Conservation (phyloP, 2,797 vertebrate species). For the Brachyalestes nurse region DNA sequence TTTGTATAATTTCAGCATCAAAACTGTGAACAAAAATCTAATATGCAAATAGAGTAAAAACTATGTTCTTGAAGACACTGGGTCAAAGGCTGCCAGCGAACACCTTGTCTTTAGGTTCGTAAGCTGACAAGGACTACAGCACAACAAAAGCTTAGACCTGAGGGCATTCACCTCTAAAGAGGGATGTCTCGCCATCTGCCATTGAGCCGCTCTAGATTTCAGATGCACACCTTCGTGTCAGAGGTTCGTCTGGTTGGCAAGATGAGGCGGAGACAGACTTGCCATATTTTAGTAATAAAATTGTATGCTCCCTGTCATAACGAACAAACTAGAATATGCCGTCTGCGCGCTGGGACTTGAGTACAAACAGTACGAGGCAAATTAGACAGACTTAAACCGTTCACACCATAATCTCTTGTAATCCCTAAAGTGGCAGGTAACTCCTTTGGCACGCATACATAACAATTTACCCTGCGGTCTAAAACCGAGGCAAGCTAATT, state of each 20-base stretch:
- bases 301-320: not conserved
- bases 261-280: not conserved
- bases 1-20: not conserved
- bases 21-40: not conserved
- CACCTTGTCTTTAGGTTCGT: slow-evolving; percentile 16
- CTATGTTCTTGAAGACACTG: slow-evolving; percentile 10
- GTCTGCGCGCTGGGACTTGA: slow-evolving; percentile 40
- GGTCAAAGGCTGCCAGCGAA: slow-evolving; percentile 29
- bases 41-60: not conserved
- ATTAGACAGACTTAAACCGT: slow-evolving; percentile 53
- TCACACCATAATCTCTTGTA: slow-evolving; percentile 55
- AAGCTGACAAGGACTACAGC: slow-evolving; percentile 34
- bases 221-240: slow-evolving; percentile 4
- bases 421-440: slow-evolving; percentile 49
- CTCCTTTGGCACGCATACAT: slow-evolving; percentile 36
- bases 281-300: slow-evolving; percentile 4
- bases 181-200: slow-evolving; percentile 67
- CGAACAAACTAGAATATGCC: slow-evolving; percentile 2
- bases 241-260: not conserved
- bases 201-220: slow-evolving; percentile 38
- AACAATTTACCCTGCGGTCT: slow-evolving; percentile 12
- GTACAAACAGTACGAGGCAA: slow-evolving; percentile 50
- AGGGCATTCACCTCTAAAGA: slow-evolving; percentile 69
- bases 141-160: slow-evolving; percentile 61
- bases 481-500: slow-evolving; percentile 9